These are phyloP conservation scores for Oceanodroma tethys DNA, from an alignment of 2,113 vertebrate species.

Conservation along the genomic window DNA sequence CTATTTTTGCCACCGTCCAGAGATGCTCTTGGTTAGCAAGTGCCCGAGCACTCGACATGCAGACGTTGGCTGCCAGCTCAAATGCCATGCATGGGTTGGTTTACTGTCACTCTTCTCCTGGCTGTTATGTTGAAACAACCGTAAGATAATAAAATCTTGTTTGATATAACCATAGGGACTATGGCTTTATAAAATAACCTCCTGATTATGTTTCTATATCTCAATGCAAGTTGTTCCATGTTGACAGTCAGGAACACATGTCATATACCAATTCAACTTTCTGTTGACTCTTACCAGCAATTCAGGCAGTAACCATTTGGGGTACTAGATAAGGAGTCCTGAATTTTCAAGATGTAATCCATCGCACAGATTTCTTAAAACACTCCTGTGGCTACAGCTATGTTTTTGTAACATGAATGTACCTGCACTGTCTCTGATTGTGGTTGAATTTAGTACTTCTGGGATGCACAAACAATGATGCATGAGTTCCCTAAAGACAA, in stretches of 20 bases:
- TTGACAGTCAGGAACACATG: background rate
- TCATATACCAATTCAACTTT: background rate
- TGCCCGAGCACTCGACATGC: fast-evolving
- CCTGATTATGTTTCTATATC: background rate
- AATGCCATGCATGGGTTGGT: background rate
- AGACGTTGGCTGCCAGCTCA: background rate
- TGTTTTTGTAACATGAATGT: background rate
- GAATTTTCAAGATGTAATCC: background rate
- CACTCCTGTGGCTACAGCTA: background rate
- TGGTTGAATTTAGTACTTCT: background rate
- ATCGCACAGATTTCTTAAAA: background rate
- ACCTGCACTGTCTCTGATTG: background rate
- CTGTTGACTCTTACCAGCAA: background rate
- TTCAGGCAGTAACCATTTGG: background rate
- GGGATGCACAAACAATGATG: background rate
- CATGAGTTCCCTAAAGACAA: background rate
- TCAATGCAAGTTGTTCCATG: background rate
- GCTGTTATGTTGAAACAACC: background rate
- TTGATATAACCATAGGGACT: background rate
- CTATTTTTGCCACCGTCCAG: background rate
- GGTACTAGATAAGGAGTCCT: background rate
- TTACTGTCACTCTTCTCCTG: background rate
- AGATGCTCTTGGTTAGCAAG: background rate
- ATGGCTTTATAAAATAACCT: background rate
- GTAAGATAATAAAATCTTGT: background rate